Base-by-base conservation (phyloP, 2,797 vertebrate genomes). In the Tokudaia muenninki region DNA sequence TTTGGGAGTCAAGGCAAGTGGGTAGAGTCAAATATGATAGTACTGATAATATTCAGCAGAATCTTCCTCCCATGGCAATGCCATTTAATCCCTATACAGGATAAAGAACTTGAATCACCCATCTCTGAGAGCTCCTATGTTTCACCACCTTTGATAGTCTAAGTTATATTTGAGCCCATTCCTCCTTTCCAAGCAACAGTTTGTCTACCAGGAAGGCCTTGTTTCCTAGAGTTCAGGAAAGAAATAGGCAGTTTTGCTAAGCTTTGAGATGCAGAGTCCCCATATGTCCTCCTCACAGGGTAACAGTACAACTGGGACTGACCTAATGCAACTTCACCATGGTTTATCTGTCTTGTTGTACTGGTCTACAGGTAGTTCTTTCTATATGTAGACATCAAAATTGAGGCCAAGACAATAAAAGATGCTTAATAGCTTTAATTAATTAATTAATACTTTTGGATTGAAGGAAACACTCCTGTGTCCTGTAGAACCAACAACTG, bases 321-420 rank as follows among this genome's bases (percentile, higher is more conserved):
- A 59, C 65, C 79, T 61, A 72, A 29, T 70, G 24, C 6, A 19
- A 9, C 21, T 41, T 47, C 22, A 1, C 88, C 44, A 8, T 47
- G 50, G 44, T 93, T 55, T 61, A 63, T 72, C 31, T 70, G 17
- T 31, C 72, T 52, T 89, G 34, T 77, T 72, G 70, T 55, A 41
- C 75, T 87, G 17, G 10, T 74, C 87, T 91, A 4, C 2, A 70
- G 37, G 41, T 3, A 92, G 29, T 11, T 63, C 75, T 75, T 90
- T 63, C 37, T 63, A 52, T 31, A n/a, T 93, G 61, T 79, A 93
- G 65, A 47, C 50, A 87, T 96, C 89, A 24, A 81, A 77, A n/a
- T 12, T 75, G 81, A 29, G 34, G 17, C 6, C n/a, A 47, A 50
- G 44, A 37, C 37, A 93, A 22, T 14, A 86, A 75, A 57, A 82